Evolutionary conservation across 2,888 invertebrate genomes (phyloP), one percentile per base, ranked within the genome.

Genomic region (Lasioglossum zephyrum): DNA sequence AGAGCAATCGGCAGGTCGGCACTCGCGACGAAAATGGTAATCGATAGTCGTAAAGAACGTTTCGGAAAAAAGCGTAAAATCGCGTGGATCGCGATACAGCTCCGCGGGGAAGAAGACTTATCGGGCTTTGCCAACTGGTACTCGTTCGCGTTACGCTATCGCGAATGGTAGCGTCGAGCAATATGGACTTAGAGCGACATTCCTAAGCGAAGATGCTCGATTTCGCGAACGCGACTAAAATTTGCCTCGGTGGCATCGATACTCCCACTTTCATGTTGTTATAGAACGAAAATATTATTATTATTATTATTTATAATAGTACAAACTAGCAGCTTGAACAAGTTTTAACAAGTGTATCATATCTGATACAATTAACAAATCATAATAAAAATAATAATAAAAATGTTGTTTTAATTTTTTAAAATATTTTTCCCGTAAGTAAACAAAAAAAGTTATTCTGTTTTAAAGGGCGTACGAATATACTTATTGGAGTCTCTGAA

Each of bases 1-100:
- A 73, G 41, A 73, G 73, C 76, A 85, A 79, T 76, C 49, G 85
- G 69, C 79, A 76, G 4, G 57, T 22, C 13, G 44, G 31, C 57
- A 16, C 75, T 73, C 75, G n/a, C 53, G 13, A 36, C n/a, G 76
- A 31, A 44, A 74, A 85, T n/a, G 85, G 85, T 85, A 85, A 85
- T 85, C 85, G 85, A 85, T 74, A 69, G 73, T 77, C 80, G 77
- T 85, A 85, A 85, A 84, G 44, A 39, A 49, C 16, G n/a, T 5
- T 4, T 5, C 39, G 39, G 11, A 36, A 31, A 63, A 75, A 57
- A 66, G 70, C 77, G 44, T 79, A 72, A 85, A 85, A 79, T 70
- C 39, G 74, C n/a, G 53, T 39, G 22, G 26, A 22, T 77, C 66
- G 47, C 47, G 66, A 69, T 69, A 73, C 57, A 47, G n/a, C 9